Evolutionary conservation across 1,140 invertebrate genomes (phyloP).

Genomic region (Conopomorpha cramerella): DNA sequence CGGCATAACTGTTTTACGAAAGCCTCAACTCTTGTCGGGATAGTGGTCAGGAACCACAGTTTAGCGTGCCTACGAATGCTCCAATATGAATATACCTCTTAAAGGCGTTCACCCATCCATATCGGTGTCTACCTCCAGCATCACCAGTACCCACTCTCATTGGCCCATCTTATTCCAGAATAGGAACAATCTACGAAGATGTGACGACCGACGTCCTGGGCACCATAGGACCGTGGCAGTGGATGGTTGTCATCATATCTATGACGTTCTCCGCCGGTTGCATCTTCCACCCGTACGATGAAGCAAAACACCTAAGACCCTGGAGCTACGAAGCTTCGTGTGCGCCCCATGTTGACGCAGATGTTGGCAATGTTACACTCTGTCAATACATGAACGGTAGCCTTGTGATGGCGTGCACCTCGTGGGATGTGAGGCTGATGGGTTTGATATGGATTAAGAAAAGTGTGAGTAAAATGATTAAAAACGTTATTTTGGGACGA

Average conservation of each 20-base stretch:
- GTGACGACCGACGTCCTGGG: slow-evolving; percentile 39
- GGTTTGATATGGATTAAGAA: slow-evolving; percentile 31
- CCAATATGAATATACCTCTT: no score
- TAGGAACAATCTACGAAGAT: slow-evolving; percentile 42
- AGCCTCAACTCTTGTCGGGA: no score
- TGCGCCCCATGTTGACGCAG: not conserved
- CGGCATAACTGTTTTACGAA: no score
- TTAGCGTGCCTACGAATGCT: no score
- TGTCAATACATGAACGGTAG: slow-evolving; percentile 14
- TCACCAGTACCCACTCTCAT: no score
- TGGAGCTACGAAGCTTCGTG: slow-evolving; percentile 6
- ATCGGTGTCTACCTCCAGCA: no score
- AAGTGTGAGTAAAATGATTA: slow-evolving; percentile 24
- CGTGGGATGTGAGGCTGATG: slow-evolving; percentile 28
- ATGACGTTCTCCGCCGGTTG: slow-evolving; percentile 18
- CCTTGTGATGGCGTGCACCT: slow-evolving; percentile 16
- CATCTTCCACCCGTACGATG: slow-evolving; percentile 31
- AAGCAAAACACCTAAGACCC: slow-evolving; percentile 25
- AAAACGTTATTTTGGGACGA: no score
- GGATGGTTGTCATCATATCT: slow-evolving; percentile 28
- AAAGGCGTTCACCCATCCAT: no score
- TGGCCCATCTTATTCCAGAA: no score
- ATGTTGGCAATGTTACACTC: not conserved
- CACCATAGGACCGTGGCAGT: slow-evolving; percentile 39
- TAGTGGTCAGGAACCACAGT: no score